Evolutionary conservation across 1,140 invertebrate genomes (phyloP).

Genomic region (Meloidogyne chitwoodi): DNA sequence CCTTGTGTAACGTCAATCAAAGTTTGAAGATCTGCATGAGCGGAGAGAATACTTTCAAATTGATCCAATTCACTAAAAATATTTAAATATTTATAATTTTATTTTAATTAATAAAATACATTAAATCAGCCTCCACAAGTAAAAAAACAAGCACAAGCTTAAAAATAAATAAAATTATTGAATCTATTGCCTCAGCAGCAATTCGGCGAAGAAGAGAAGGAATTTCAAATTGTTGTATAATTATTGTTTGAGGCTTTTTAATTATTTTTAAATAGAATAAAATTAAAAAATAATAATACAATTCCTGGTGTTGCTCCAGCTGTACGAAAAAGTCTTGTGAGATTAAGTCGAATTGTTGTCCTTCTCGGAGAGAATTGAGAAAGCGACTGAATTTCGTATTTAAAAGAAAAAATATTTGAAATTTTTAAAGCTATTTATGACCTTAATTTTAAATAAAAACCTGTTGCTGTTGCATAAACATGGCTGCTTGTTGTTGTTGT

Average conservation of each 20-base stretch:
- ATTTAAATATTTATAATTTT: background rate
- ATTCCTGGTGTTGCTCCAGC: background rate
- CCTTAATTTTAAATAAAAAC: background rate
- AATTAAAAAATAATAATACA: background rate
- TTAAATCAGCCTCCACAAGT: conserved; percentile 42
- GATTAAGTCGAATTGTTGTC: conserved; percentile 19
- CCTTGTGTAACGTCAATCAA: conserved; percentile 47
- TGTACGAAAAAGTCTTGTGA: conserved; percentile 22
- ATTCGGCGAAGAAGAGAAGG: conserved; percentile 40
- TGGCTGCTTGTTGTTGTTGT: conserved; percentile 1
- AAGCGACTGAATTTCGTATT: background rate
- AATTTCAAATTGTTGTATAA: conserved; percentile 36
- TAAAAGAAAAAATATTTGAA: background rate
- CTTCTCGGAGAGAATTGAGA: conserved; percentile 9
- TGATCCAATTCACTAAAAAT: conserved; percentile 43
- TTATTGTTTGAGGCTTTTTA: conserved; percentile 24
- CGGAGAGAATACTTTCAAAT: conserved; percentile 35
- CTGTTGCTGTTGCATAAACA: conserved; percentile 19
- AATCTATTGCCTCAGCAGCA: conserved; percentile 41
- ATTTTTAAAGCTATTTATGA: background rate
- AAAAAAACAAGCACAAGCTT: conserved; percentile 39
- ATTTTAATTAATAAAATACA: conserved; percentile 30
- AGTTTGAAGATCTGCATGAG: conserved; percentile 36
- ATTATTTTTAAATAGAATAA: background rate
- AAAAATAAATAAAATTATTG: conserved; percentile 37